Evolutionary conservation across 35 echinoderm and acorn worm species (phyloP).

Genomic region (Apostichopus japonicus): DNA sequence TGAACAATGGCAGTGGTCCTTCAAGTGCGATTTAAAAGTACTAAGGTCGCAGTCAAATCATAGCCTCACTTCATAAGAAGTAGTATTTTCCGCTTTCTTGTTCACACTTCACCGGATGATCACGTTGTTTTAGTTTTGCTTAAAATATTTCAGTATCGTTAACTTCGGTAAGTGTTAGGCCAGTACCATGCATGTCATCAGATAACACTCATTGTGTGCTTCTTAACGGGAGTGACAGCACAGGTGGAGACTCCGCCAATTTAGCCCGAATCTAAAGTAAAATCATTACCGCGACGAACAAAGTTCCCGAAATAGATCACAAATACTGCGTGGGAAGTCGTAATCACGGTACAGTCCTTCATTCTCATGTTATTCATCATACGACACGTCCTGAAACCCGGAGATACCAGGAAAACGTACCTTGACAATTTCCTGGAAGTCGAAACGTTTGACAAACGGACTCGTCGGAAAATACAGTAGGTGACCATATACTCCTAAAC

Average conservation of each 20-base stretch:
- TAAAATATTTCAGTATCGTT: no score
- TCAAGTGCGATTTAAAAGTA: no score
- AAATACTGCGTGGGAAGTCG: slow-evolving; percentile 12
- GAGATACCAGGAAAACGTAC: slow-evolving; percentile 22
- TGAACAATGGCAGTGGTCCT: no score
- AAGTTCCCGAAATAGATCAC: slow-evolving; percentile 8
- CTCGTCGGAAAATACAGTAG: not conserved
- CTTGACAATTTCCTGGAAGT: slow-evolving; percentile 17
- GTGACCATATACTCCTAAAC: not conserved
- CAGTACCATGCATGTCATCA: not conserved
- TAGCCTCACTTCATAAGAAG: no score
- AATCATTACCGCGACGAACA: not conserved
- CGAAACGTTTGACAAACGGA: not conserved
- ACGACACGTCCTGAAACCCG: not conserved
- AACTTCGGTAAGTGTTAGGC: not conserved
- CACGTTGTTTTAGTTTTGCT: no score
- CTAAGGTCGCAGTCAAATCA: no score
- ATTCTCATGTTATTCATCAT: not conserved
- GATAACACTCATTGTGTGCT: not conserved
- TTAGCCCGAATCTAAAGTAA: not conserved
- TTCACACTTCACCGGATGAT: no score
- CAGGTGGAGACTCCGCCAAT: not conserved
- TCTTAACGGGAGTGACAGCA: not conserved
- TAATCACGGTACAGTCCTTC: not conserved
- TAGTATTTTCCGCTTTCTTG: no score